phyloP scores from a whole-genome alignment of 1,140 invertebrate species.

The Diprion similis region DNA sequence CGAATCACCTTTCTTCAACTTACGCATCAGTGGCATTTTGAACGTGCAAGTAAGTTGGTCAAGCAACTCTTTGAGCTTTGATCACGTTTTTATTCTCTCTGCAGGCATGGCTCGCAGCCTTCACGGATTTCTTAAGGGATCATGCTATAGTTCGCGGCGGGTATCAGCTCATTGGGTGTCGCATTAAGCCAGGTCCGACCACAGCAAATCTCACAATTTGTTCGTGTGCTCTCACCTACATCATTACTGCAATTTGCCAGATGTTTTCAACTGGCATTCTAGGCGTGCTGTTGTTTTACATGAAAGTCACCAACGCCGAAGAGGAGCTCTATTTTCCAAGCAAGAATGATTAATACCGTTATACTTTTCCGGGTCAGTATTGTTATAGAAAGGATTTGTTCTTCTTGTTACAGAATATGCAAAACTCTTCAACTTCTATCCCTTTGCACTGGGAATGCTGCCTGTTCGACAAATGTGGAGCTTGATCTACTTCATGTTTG shows the following conservation, averaged over 20 bases:
- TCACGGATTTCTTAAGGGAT: background rate
- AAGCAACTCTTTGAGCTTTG: background rate
- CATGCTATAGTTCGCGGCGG: background rate
- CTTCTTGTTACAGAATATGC: background rate
- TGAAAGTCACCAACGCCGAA: background rate
- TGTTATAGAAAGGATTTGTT: background rate
- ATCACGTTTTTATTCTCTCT: background rate
- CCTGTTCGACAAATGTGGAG: background rate
- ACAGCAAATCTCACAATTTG: background rate
- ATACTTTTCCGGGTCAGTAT: background rate
- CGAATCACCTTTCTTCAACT: background rate
- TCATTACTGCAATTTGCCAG: background rate
- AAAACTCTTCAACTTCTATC: background rate
- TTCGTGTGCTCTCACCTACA: background rate
- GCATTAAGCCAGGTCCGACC: background rate
- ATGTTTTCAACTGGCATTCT: background rate
- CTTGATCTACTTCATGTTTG: background rate
- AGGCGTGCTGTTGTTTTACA: background rate
- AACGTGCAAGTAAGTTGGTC: background rate
- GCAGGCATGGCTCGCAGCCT: background rate
- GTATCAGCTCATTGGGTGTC: background rate
- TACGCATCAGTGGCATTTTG: background rate
- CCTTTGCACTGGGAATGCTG: background rate
- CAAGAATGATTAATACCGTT: background rate
- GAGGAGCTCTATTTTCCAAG: background rate